A percentile compares a stretch with the other conserved stretches of the same genome.
Conservation (phyloP, 2,797 vertebrate species). For the Molossus alvarezi region DNA sequence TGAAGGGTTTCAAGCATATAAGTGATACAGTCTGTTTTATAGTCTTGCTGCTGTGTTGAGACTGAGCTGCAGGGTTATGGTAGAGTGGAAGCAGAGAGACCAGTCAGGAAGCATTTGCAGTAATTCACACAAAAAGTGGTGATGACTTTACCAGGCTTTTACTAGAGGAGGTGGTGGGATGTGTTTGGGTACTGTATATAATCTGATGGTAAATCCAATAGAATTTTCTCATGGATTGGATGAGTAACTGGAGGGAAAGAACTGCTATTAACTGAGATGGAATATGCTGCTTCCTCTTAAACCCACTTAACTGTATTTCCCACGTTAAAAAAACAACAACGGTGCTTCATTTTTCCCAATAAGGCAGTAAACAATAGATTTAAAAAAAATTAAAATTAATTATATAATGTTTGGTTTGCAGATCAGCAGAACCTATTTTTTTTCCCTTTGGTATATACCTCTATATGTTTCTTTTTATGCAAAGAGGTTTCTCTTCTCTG, state of each 20-base stretch:
- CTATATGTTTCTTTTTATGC: slow-evolving; percentile 14
- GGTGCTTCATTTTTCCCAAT: not conserved
- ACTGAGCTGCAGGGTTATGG: not conserved
- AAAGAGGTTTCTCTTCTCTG: not conserved
- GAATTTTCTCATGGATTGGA: not conserved
- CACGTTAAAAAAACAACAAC: not conserved
- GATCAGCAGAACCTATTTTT: not conserved
- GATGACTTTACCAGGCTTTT: not conserved
- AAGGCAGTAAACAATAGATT: not conserved
- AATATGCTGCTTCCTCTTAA: not conserved
- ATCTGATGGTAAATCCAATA: not conserved
- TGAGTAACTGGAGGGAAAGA: not conserved
- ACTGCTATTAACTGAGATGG: not conserved
- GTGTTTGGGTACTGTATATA: not conserved
- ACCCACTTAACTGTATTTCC: not conserved
- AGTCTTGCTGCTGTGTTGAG: not conserved
- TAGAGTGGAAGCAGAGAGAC: not conserved
- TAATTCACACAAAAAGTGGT: not conserved
- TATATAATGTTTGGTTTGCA: not conserved
- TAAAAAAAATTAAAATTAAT: slow-evolving; percentile 1
- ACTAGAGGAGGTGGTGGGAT: not conserved
- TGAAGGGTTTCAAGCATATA: not conserved
- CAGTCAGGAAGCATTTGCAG: not conserved
- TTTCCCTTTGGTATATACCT: not conserved
- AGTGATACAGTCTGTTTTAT: not conserved